Evolutionary conservation across 2,888 invertebrate species (phyloP).

Genomic region (Meteorus cinctellus): DNA sequence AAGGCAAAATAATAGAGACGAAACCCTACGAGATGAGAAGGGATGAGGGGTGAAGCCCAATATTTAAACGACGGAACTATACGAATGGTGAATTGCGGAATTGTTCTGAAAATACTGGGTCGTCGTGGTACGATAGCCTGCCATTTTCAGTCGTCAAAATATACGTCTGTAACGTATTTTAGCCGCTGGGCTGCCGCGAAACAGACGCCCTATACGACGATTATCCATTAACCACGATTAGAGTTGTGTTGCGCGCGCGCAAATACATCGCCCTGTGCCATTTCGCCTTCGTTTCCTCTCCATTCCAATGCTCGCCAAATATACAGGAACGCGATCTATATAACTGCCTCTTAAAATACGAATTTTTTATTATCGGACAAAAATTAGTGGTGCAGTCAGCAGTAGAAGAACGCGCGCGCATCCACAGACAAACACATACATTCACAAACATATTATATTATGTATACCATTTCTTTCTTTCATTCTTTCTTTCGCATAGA

Average conservation of each 20-base stretch:
- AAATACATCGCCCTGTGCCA: slow-evolving; percentile 30
- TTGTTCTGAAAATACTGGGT: slow-evolving; percentile 48
- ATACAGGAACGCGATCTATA: slow-evolving; percentile 6
- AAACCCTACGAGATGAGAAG: not conserved
- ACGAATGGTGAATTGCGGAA: slow-evolving; percentile 37
- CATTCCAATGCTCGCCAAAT: slow-evolving; percentile 37
- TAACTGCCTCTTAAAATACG: slow-evolving; percentile 46
- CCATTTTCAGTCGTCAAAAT: slow-evolving; percentile 71
- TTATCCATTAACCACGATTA: slow-evolving; percentile 67
- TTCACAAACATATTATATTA: slow-evolving; percentile 8
- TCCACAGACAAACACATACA: not conserved
- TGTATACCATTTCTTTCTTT: slow-evolving; percentile 19
- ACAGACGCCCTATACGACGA: slow-evolving; percentile 53
- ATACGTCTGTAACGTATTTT: slow-evolving; percentile 66
- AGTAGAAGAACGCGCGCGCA: not conserved
- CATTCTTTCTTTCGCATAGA: slow-evolving; percentile 21
- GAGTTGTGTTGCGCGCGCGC: slow-evolving; percentile 45
- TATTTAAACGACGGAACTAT: slow-evolving; percentile 41
- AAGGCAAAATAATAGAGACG: slow-evolving; percentile 35
- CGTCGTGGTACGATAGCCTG: slow-evolving; percentile 55
- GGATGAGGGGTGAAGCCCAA: not conserved
- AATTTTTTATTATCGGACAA: slow-evolving; percentile 53
- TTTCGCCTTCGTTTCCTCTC: slow-evolving; percentile 33
- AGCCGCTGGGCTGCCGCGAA: slow-evolving; percentile 51
- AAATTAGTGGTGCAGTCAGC: slow-evolving; percentile 23